These are phyloP conservation scores for Drosophila ercepeae DNA, from an alignment of 1,140 invertebrate species.

Conservation along the genomic window DNA sequence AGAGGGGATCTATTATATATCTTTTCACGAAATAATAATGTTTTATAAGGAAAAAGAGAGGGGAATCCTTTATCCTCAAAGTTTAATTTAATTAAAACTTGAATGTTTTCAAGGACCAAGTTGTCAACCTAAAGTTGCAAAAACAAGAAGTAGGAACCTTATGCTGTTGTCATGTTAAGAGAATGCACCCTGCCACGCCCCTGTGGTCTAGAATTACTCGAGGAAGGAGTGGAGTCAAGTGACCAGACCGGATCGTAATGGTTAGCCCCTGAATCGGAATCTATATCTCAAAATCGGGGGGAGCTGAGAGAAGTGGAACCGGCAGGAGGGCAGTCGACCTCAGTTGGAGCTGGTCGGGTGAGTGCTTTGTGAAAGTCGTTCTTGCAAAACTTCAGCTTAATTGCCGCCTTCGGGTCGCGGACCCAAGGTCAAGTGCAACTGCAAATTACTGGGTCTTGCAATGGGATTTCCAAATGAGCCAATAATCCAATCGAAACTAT, in stretches of 20 bases:
- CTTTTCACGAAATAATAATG: too few species aligned
- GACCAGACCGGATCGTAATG: slow-evolving; percentile 5
- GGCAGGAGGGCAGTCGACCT: slow-evolving; percentile 39
- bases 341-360: slow-evolving; percentile 43
- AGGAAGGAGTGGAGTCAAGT: slow-evolving; percentile 19
- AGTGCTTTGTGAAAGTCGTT: slow-evolving; percentile 81
- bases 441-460: slow-evolving; percentile 64
- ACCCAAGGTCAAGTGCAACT: slow-evolving; percentile 81
- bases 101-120: slow-evolving; percentile 1
- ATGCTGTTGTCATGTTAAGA: slow-evolving; percentile 30
- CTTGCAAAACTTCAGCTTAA: slow-evolving; percentile 73
- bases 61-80: too few species aligned
- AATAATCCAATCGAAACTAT: slow-evolving; percentile 38
- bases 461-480: slow-evolving; percentile 30
- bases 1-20: not conserved
- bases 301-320: slow-evolving; percentile 20
- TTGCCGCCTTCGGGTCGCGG: slow-evolving; percentile 49
- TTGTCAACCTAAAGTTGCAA: not conserved
- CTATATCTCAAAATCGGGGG: slow-evolving; percentile 26
- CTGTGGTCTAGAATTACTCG: slow-evolving; percentile 17
- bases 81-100: not conserved
- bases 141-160: slow-evolving; percentile 15
- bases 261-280: not conserved
- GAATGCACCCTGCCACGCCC: slow-evolving; percentile 62
- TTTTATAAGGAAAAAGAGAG: too few species aligned